These are phyloP conservation scores for Spialia ferax DNA, from an alignment of 2,888 invertebrate species.

Conservation along the genomic window DNA sequence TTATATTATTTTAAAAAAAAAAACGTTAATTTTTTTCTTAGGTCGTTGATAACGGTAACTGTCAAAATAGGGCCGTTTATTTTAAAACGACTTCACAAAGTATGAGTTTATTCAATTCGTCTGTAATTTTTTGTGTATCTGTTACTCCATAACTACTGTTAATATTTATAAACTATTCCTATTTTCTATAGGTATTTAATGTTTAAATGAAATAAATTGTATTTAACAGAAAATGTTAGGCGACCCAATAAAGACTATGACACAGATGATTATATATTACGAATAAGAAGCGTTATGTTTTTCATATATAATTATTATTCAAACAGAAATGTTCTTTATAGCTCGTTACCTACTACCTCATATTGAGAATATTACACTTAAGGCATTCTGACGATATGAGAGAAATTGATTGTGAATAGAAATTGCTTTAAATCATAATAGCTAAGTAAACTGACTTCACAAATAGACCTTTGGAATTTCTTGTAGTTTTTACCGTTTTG, in stretches of 20 bases:
- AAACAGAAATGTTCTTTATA: slow-evolving; percentile 63
- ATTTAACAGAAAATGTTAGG: slow-evolving; percentile 31
- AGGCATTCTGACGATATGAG: slow-evolving; percentile 61
- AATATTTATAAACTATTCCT: no score
- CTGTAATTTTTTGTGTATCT: no score
- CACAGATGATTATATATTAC: slow-evolving; percentile 22
- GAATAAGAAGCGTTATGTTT: slow-evolving; percentile 54
- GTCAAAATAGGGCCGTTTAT: no score
- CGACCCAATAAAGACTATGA: slow-evolving; percentile 39
- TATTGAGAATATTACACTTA: slow-evolving; percentile 58
- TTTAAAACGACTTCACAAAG: no score
- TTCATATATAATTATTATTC: slow-evolving; percentile 69
- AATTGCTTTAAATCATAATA: slow-evolving; percentile 65
- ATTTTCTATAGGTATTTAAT: no score
- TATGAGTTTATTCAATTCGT: no score
- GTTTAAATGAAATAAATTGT: slow-evolving; percentile 11
- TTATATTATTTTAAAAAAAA: neutral
- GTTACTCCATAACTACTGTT: no score
- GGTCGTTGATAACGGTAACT: neutral
- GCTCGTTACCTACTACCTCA: slow-evolving; percentile 61
- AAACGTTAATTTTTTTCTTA: neutral
- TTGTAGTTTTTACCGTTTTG: slow-evolving; percentile 55
- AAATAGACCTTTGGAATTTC: slow-evolving; percentile 23
- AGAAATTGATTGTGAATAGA: slow-evolving; percentile 73
- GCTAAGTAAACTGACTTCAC: slow-evolving; percentile 62